phyloP scores from a whole-genome alignment of 1,140 invertebrate species.

The Venustaconcha ellipsiformis region DNA sequence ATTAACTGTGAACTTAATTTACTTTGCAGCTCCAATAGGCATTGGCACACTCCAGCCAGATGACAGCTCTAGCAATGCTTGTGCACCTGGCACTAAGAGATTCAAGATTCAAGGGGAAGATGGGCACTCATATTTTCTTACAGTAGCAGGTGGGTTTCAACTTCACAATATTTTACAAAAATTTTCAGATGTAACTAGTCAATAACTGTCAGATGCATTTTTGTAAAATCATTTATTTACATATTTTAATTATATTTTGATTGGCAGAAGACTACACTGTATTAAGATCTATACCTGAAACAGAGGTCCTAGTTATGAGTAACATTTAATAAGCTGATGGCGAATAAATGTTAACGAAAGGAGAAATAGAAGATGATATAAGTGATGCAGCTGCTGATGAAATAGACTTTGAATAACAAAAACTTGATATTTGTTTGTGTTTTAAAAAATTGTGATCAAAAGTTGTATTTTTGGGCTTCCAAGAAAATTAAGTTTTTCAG shows the following conservation, averaged over 20 bases:
- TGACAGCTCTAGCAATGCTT: background rate
- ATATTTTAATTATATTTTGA: background rate
- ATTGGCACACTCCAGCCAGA: conserved; percentile 22
- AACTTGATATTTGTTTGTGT: no score
- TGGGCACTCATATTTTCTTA: conserved; percentile 60
- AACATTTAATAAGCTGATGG: background rate
- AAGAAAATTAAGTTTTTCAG: no score
- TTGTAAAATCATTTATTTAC: background rate
- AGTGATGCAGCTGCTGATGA: no score
- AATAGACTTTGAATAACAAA: no score
- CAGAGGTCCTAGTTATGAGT: conserved; percentile 5
- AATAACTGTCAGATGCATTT: background rate
- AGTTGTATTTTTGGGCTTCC: no score
- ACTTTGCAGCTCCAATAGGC: conserved; percentile 7
- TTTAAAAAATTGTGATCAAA: no score
- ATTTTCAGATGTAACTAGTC: background rate
- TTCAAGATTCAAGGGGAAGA: conserved; percentile 58
- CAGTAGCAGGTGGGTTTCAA: conserved; percentile 46
- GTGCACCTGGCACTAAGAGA: conserved; percentile 51
- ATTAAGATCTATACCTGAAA: conserved; percentile 4
- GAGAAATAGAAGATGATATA: no score
- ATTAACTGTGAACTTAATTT: background rate
- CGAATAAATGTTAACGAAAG: background rate
- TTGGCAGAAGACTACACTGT: background rate
- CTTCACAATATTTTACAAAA: background rate